Evolutionary conservation across 2,888 invertebrate species (phyloP).

Genomic region (Cataglyphis livida): DNA sequence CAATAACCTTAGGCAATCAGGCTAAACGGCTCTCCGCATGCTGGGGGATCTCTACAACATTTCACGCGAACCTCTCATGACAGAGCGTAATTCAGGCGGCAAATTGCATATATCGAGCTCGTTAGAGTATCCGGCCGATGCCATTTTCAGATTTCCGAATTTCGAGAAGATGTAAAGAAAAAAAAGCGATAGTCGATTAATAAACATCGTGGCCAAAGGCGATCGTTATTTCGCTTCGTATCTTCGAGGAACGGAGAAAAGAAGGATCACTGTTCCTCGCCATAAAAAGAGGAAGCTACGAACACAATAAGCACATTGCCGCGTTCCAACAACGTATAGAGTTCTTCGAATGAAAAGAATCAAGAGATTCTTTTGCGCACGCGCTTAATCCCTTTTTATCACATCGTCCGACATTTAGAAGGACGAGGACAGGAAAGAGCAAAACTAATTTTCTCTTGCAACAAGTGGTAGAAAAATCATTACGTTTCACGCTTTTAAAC

Average conservation of each 20-base stretch:
- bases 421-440: neutral
- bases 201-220: neutral
- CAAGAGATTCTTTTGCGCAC: neutral
- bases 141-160: neutral
- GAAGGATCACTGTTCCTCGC: neutral
- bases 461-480: conserved; percentile 41
- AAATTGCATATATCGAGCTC: conserved; percentile 42
- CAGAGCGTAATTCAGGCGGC: conserved; percentile 51
- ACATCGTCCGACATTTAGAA: conserved; percentile 6
- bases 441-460: conserved; percentile 44
- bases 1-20: conserved; percentile 41
- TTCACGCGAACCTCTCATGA: neutral
- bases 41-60: neutral
- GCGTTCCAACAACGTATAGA: neutral
- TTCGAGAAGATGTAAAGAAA: neutral
- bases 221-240: neutral
- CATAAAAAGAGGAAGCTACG: conserved; percentile 1
- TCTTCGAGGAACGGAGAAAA: neutral
- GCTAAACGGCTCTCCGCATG: conserved; percentile 21
- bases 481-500: neutral
- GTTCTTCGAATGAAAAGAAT: neutral
- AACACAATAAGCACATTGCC: conserved; percentile 9
- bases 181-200: neutral
- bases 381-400: conserved; percentile 29
- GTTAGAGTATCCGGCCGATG: neutral